Base-by-base conservation (phyloP, 2,888 invertebrate species). In the Geotrupes spiniger region DNA sequence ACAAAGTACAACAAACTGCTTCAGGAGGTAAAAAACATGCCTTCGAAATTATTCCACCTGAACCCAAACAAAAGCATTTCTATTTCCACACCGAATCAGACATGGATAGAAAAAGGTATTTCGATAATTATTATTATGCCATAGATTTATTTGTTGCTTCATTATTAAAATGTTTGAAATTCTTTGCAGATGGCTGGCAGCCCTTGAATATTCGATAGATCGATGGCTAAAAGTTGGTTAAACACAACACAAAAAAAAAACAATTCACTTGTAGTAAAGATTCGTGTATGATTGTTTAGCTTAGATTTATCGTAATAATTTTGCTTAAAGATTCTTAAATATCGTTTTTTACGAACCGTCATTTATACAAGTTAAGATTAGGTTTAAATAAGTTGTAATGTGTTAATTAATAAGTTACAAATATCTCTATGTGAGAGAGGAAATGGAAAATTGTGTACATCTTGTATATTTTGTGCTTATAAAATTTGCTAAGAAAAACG, bases 21-120 rank as follows among this genome's bases (percentile, higher is more conserved):
- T 81, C 87, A 3, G 87, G 89, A n/a, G 89, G 89, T 40, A 90
- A 91, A 74, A 92, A 92, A 70, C 89, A 87, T 70, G 90, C 92
- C 11, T 96, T 96, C 71, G 92, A 92, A 74, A 83, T 94, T 47
- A 82, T 90, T 70, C 93, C 96, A 41, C 88, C 92, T 1, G 92
- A 93, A 64, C 79, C 87, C 1, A 87, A 85, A 60, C 87, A 93
- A 69, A 82, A 92, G 63, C 89, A 89, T 70, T 94, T 92, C 70
- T 92, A 89, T 71, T 94, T 96, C 76, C 88, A 90, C 69, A 89
- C 94, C 0, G 95, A 96, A 68, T 89, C 92, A 8, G 95, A 96
- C 73, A 89, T 92, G 79, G 96, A 96, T 68, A 90, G 89, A 70
- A 92, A 92, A 76, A 84, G 94, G 95, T 94, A 68, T n/a, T n/a